Conservation (phyloP, 1,140 invertebrate species). For the Macrobrachium nipponense region DNA sequence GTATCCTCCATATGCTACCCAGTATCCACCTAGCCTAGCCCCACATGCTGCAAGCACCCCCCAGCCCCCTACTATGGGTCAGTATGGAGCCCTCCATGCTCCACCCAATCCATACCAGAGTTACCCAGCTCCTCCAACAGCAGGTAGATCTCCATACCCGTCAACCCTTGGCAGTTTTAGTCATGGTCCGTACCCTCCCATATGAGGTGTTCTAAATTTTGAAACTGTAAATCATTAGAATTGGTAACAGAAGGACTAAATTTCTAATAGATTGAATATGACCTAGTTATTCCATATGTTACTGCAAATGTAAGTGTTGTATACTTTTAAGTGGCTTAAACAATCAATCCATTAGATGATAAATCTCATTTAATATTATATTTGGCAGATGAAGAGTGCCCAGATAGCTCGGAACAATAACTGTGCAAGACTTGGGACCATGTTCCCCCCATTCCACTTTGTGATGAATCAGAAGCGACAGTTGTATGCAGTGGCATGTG, state of each 20-base stretch:
- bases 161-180: conserved; percentile 23
- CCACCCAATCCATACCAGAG: conserved; percentile 38
- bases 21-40: conserved; percentile 34
- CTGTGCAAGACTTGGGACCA: conserved; percentile 29
- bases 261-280: conserved; percentile 26
- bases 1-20: conserved; percentile 27
- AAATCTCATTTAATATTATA: conserved; percentile 34
- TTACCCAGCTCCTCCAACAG: conserved; percentile 35
- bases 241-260: conserved; percentile 2
- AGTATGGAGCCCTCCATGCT: conserved; percentile 36
- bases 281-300: conserved; percentile 10
- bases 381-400: background rate
- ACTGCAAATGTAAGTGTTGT: conserved; percentile 25
- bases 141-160: conserved; percentile 28
- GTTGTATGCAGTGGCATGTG: too few species aligned
- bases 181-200: conserved; percentile 46
- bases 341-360: conserved; percentile 16
- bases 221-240: conserved; percentile 10
- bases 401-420: background rate
- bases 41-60: conserved; percentile 15
- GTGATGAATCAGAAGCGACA: conserved; percentile 8
- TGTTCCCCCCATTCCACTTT: conserved; percentile 36
- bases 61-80: conserved; percentile 27
- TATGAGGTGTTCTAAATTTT: conserved; percentile 20
- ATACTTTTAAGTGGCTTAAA: conserved; percentile 35